Percentiles rank a stretch among this genome's conserved stretches.
phyloP scores from a whole-genome alignment of 2,113 vertebrate genomes.

The Leucopsar rothschildi region DNA sequence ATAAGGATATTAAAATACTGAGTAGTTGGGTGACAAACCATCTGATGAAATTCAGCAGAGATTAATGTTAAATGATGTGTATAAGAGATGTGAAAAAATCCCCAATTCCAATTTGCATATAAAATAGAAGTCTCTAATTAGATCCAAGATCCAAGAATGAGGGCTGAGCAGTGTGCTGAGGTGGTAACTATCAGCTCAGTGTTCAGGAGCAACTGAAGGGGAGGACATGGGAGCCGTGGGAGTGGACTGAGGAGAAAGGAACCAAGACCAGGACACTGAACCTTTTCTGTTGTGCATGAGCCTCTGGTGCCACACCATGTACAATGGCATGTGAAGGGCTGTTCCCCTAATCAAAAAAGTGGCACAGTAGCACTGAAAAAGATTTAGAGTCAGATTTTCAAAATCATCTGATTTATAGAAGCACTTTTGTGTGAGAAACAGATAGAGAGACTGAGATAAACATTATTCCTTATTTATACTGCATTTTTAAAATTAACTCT shows the following conservation, averaged over 20 bases:
- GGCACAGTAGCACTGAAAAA: neutral
- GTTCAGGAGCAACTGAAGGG: neutral
- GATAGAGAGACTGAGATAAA: neutral
- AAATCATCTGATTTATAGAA: neutral
- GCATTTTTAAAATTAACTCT: neutral
- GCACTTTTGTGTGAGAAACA: neutral
- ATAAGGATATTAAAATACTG: neutral
- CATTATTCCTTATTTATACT: neutral
- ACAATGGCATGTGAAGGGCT: neutral
- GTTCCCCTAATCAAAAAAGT: neutral
- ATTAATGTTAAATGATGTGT: neutral
- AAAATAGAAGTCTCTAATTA: neutral
- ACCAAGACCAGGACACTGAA: neutral
- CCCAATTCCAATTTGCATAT: neutral
- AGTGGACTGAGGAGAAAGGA: neutral
- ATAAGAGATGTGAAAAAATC: neutral
- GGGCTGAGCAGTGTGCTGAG: neutral
- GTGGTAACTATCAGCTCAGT: neutral
- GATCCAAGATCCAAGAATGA: neutral
- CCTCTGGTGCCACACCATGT: neutral
- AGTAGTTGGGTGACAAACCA: neutral
- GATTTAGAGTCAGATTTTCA: neutral
- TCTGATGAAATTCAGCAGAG: neutral
- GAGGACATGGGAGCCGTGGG: accelerated
- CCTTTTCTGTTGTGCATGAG: neutral